Evolutionary conservation across 2,797 vertebrate genomes (phyloP).

Genomic region (Dicrostonyx torquatus): DNA sequence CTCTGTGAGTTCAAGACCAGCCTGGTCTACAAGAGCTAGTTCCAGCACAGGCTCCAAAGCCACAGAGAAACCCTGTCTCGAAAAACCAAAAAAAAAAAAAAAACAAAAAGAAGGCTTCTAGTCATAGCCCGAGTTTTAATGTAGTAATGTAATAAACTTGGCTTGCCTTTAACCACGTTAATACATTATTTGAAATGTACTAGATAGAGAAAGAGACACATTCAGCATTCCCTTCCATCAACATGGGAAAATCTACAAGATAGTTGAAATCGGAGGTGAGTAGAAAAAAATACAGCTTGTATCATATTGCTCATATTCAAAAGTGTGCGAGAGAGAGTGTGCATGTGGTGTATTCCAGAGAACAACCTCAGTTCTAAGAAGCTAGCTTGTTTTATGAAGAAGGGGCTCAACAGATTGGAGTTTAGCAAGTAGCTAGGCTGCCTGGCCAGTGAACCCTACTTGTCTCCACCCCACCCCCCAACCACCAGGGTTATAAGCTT

Average conservation of each 20-base stretch:
- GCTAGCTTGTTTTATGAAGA: not conserved
- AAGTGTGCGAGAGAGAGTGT: not conserved
- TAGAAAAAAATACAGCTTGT: not conserved
- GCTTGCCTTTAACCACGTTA: not conserved
- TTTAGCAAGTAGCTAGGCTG: no score
- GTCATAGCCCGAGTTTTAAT: not conserved
- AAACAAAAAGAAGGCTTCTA: constrained; percentile 34
- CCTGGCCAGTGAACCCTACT: not conserved
- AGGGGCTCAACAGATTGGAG: not conserved
- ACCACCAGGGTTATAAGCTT: no score
- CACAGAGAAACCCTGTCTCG: no score
- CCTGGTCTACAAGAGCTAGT: no score
- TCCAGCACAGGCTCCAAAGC: no score
- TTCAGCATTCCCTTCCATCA: not conserved
- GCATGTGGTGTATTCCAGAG: not conserved
- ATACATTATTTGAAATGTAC: constrained; percentile 21
- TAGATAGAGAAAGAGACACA: not conserved
- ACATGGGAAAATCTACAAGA: not conserved
- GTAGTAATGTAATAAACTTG: constrained; percentile 15
- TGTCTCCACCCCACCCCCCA: not conserved
- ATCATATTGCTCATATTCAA: no score
- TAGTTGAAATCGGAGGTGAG: not conserved
- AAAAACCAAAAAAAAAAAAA: no score
- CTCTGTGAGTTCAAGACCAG: no score
- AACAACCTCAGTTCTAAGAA: not conserved